Evolutionary conservation across 2,797 vertebrate genomes (phyloP), one percentile per base, ranked within the genome.

Genomic region (Poecilia picta): DNA sequence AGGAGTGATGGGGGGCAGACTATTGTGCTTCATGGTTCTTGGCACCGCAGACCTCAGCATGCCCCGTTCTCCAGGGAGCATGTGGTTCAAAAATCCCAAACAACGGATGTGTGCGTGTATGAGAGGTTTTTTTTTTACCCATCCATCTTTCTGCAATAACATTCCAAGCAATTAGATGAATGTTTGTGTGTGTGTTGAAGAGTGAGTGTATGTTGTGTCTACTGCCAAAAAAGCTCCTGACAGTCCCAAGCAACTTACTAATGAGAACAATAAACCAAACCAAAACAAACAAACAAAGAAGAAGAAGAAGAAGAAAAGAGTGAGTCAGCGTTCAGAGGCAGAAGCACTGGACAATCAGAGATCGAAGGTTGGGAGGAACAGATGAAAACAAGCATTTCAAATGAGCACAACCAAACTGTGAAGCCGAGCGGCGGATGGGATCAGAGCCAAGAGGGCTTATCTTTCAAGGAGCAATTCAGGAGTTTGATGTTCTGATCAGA

Each of bases 21-120:
- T 88, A 93, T 94, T 94, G 91, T 93, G 90, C 87, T 93, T 91
- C 88, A 85, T 75, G 80, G 79, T 84, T 91, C 88, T 91, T 93
- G 94, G 92, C 91, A 93, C 87, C 55, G 5, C 78, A 91, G 84
- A 88, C 85, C 80, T 88, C 71, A 73, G 89, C 87, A 84, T 84
- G 82, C 74, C 46, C 79, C 0, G 13, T 83, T 87, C 91, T 88
- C 93, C 85, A 41, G 86, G 81, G 89, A 87, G 86, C 75, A 80
- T 72, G 87, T 73, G 80, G 88, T 84, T 80, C 72, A 51, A 85
- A 81, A 85, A 79, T 77, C 62, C 68, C 73, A 90, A 92, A 93
- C 89, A 90, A 85, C 74, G 73, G 82, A 77, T 75, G 15, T 76
- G 73, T 86, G 74, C 64, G 41, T 64, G 51, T 49, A 81, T 66